These are phyloP conservation scores for Emydoidea blandingii DNA, from an alignment of 2,797 vertebrate genomes.

Conservation along the genomic window DNA sequence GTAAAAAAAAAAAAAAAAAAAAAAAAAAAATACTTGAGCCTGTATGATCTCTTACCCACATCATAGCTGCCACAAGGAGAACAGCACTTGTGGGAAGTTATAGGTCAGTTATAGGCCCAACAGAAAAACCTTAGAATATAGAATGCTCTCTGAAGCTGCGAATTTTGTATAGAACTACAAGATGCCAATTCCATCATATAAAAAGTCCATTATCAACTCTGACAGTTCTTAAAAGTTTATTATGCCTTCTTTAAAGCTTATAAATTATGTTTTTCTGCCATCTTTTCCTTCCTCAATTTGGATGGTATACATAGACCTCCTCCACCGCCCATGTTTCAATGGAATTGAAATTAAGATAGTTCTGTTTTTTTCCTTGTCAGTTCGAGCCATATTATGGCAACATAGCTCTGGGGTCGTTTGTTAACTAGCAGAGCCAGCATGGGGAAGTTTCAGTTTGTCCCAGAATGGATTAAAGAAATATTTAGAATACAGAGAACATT, in stretches of 20 bases:
- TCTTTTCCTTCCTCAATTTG: neutral
- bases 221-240: neutral
- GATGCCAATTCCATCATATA: neutral
- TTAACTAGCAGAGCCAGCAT: conserved; percentile 53
- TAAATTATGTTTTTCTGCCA: fast-evolving
- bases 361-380: neutral
- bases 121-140: neutral
- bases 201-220: fast-evolving
- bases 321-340: neutral
- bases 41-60: neutral
- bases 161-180: fast-evolving
- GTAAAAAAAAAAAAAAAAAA: too few species aligned
- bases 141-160: neutral
- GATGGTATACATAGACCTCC: neutral
- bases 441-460: conserved; percentile 61
- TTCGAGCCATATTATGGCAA: neutral
- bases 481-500: neutral
- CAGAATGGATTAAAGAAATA: conserved; percentile 14
- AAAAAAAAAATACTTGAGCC: neutral
- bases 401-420: conserved; percentile 12
- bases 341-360: conserved; percentile 46
- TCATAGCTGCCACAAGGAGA: fast-evolving
- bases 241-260: neutral
- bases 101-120: neutral
- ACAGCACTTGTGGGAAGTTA: neutral